These are phyloP conservation scores for Drosophila rhopaloa DNA, from an alignment of 1,140 invertebrate species.

Conservation along the genomic window DNA sequence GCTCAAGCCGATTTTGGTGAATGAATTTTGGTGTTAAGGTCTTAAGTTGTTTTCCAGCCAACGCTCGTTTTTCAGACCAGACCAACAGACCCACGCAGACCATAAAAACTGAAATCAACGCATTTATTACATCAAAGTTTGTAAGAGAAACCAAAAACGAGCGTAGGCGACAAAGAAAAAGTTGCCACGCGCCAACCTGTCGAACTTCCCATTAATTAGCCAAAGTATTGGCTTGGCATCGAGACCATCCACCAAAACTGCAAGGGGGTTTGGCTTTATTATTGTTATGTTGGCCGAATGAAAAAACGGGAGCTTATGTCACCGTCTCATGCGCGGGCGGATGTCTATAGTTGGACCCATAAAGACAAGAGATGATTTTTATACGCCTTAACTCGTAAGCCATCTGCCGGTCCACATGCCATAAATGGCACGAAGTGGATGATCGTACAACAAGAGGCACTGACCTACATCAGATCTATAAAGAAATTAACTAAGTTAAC, in stretches of 20 bases:
- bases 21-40: conserved; percentile 37
- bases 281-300: conserved; percentile 21
- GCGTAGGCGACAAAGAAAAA: conserved; percentile 24
- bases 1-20: conserved; percentile 33
- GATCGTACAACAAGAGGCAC: conserved; percentile 24
- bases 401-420: conserved; percentile 39
- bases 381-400: conserved; percentile 23
- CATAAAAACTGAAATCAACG: conserved; percentile 29
- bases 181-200: conserved; percentile 64
- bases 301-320: conserved; percentile 55
- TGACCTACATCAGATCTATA: conserved; percentile 66
- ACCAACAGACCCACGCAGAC: conserved; percentile 46
- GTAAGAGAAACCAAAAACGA: conserved; percentile 10
- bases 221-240: conserved; percentile 14
- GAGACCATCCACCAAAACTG: conserved; percentile 14
- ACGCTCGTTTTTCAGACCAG: conserved; percentile 49
- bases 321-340: conserved; percentile 39
- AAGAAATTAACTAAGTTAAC: no score
- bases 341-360: conserved; percentile 24
- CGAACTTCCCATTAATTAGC: conserved; percentile 63
- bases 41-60: conserved; percentile 43
- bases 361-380: conserved; percentile 59
- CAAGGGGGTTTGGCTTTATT: neutral
- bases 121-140: conserved; percentile 4
- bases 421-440: conserved; percentile 58